These are phyloP conservation scores for Onychostoma macrolepis DNA, from an alignment of 2,113 vertebrate species.

Conservation along the genomic window DNA sequence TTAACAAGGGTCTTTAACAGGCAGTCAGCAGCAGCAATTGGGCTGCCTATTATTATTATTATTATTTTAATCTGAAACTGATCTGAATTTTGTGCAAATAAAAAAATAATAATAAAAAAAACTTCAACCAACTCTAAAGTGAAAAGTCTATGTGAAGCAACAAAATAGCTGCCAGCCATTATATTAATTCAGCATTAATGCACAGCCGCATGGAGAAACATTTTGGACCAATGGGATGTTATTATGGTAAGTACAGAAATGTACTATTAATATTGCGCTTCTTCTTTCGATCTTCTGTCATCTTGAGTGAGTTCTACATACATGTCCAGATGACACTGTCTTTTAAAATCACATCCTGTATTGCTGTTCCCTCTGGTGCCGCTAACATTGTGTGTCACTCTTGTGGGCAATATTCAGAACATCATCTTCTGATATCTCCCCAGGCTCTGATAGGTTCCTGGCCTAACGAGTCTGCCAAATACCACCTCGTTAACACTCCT, in stretches of 20 bases:
- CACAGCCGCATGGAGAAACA: no score
- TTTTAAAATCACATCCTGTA: neutral
- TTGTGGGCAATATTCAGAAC: neutral
- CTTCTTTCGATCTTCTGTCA: neutral
- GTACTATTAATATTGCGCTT: neutral
- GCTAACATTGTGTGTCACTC: neutral
- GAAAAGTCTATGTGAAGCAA: no score
- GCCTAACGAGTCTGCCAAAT: conserved; percentile 64
- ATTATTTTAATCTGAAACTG: no score
- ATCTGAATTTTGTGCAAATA: no score
- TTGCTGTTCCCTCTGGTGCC: neutral
- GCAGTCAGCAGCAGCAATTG: no score
- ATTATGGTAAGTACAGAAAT: neutral
- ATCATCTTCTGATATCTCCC: conserved; percentile 21
- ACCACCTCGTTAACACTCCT: conserved; percentile 59
- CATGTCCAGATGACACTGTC: neutral
- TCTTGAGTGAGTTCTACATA: neutral
- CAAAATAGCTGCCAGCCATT: no score
- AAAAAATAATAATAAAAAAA: no score
- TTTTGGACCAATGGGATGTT: no score
- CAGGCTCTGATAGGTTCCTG: conserved; percentile 39
- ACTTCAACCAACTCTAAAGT: no score
- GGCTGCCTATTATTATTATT: no score
- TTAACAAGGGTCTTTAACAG: no score
- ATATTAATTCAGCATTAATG: no score